Percentiles rank a stretch among this genome's conserved stretches.
Conservation (phyloP, 2,113 vertebrate species). For the Paramormyrops kingsleyae region DNA sequence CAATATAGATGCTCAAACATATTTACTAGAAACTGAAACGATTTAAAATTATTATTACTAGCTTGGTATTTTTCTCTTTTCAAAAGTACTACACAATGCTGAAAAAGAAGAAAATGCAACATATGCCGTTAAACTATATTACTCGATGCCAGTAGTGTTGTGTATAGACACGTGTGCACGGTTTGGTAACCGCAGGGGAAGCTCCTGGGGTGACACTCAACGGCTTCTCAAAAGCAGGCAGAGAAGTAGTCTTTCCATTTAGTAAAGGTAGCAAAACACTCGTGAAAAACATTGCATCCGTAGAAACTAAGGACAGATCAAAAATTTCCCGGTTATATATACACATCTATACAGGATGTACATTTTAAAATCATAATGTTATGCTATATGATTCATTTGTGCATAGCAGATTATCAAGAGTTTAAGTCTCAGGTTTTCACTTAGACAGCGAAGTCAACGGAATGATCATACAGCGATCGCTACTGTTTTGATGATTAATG, state of each 20-base stretch:
- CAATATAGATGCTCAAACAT: neutral
- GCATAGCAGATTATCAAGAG: neutral
- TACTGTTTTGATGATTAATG: neutral
- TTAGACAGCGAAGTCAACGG: neutral
- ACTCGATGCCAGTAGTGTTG: neutral
- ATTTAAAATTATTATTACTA: neutral
- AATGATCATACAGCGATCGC: neutral
- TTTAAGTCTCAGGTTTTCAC: neutral
- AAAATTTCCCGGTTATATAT: neutral
- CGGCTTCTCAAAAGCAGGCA: neutral
- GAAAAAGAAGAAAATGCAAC: neutral
- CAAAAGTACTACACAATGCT: neutral
- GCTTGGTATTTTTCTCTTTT: neutral
- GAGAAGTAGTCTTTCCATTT: neutral
- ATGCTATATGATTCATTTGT: neutral
- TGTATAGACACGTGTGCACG: neutral
- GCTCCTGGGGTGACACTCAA: neutral
- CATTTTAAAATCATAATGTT: neutral
- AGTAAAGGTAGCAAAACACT: neutral
- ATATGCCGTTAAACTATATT: neutral
- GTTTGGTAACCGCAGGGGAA: neutral
- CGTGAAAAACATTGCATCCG: neutral
- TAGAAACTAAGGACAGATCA: neutral
- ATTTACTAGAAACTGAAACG: neutral
- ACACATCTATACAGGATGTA: neutral